Conservation (phyloP, 2,113 vertebrate genomes). For the Cyprinodon brontotheroides region DNA sequence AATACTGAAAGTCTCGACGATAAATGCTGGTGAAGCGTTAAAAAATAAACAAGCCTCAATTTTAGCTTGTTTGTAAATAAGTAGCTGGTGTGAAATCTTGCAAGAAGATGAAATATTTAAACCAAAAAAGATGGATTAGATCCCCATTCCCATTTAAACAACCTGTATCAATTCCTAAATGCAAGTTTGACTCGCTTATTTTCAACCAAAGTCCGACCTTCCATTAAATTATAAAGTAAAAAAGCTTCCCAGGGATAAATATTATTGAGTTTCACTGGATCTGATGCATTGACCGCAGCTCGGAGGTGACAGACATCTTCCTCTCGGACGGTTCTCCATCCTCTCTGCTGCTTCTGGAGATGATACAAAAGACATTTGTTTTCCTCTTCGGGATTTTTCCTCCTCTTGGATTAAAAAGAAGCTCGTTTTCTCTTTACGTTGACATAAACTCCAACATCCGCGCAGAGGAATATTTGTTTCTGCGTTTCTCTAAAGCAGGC, state of each 20-base stretch:
- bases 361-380: conserved; percentile 22
- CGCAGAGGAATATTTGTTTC: not conserved
- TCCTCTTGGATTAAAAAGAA: conserved; percentile 19
- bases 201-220: conserved; percentile 33
- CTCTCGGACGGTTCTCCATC: conserved; percentile 32
- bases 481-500: not conserved
- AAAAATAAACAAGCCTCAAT: not conserved
- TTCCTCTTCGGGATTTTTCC: conserved; percentile 33
- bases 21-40: not conserved
- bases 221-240: conserved; percentile 46
- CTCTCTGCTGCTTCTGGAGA: conserved; percentile 21
- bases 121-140: not conserved
- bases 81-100: conserved; percentile 16
- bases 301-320: conserved; percentile 30
- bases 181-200: conserved; percentile 39
- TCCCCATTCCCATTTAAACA: conserved; percentile 21
- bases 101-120: conserved; percentile 5
- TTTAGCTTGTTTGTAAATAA: conserved; percentile 17
- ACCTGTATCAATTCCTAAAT: conserved; percentile 21
- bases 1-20: not conserved
- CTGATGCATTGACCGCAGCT: conserved; percentile 5
- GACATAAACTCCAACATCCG: not conserved
- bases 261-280: conserved; percentile 26
- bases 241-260: conserved; percentile 10
- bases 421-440: conserved; percentile 3